A percentile compares a stretch with the other conserved stretches of the same genome.
These are phyloP conservation scores for Anguilla pacifica DNA, from an alignment of 2,797 vertebrate species.

Conservation along the genomic window DNA sequence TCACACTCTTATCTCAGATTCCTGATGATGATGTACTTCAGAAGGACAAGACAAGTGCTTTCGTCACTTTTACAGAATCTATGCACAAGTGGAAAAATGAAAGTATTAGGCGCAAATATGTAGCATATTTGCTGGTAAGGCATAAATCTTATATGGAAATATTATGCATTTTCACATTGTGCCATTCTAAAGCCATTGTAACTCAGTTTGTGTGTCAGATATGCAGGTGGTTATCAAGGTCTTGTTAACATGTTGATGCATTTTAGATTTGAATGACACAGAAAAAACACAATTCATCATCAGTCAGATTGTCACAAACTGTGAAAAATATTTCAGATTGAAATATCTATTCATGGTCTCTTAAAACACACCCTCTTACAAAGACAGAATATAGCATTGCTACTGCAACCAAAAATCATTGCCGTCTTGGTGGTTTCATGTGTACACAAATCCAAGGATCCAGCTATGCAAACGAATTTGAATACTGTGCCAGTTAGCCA, in stretches of 20 bases:
- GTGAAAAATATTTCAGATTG: neutral
- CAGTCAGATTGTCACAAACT: neutral
- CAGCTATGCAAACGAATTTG: neutral
- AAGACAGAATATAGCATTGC: neutral
- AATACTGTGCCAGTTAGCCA: neutral
- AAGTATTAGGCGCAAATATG: neutral
- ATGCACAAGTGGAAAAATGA: neutral
- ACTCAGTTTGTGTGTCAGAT: neutral
- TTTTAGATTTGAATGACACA: neutral
- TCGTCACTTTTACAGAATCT: neutral
- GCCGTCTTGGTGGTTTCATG: neutral
- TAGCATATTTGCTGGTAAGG: neutral
- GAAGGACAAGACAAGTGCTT: neutral
- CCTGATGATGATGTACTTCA: neutral
- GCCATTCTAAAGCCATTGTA: neutral
- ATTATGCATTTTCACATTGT: neutral
- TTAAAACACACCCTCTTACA: neutral
- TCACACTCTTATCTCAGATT: neutral
- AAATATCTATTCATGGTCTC: neutral
- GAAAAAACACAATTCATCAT: neutral
- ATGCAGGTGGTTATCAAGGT: neutral
- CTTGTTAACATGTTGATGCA: neutral
- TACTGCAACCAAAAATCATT: neutral
- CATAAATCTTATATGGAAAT: neutral
- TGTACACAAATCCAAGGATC: neutral